These are phyloP conservation scores for Hypotaenidia okinawae DNA, from an alignment of 2,797 vertebrate species.

Conservation along the genomic window DNA sequence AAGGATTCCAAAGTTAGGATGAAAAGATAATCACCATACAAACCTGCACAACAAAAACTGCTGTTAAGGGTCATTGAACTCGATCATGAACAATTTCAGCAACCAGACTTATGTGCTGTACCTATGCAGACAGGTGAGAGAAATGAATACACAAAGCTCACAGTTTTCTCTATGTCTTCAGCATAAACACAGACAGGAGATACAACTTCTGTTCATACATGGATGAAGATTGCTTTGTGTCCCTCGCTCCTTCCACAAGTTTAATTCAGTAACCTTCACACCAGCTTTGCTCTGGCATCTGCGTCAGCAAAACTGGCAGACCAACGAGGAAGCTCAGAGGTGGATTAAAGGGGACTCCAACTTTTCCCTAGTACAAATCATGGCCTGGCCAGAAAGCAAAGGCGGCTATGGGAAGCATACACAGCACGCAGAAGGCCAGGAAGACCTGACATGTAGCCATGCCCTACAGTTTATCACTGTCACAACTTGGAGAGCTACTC, in stretches of 20 bases:
- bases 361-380: constrained; percentile 3
- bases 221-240: neutral
- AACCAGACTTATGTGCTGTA: neutral
- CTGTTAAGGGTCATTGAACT: neutral
- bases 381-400: neutral
- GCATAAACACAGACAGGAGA: neutral
- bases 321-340: neutral
- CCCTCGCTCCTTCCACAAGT: neutral
- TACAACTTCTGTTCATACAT: neutral
- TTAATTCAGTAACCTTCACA: neutral
- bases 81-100: neutral
- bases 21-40: neutral
- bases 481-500: neutral
- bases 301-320: neutral
- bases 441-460: neutral
- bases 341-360: neutral
- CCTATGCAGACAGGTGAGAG: neutral
- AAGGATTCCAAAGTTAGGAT: neutral
- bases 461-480: neutral
- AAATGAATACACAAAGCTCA: neutral
- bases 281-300: neutral
- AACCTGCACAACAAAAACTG: neutral
- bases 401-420: neutral
- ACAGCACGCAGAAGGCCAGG: neutral
- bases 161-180: neutral